Evolutionary conservation across 2,888 invertebrate genomes (phyloP), one percentile per base, ranked within the genome.

Genomic region (Eupithecia inturbata): DNA sequence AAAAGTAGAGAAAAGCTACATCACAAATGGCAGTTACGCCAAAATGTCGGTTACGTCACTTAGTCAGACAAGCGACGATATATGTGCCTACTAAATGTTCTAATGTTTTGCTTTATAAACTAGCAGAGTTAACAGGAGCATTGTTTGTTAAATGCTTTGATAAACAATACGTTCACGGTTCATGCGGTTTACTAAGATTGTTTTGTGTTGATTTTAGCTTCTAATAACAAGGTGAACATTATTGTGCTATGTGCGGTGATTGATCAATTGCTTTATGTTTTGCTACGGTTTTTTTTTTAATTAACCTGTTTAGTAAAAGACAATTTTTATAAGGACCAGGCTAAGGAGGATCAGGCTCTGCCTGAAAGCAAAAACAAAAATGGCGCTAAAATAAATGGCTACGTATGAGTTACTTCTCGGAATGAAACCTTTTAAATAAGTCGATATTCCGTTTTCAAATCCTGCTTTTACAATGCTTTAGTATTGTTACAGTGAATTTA

Each of bases 101-200:
- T 36, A 3, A 67, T 53, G 72, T 78, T 77, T 70, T 71, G 73
- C 76, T 77, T 78, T 74, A 77, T 78, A 77, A 66, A 77, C 78
- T 74, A 76, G 76, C 76, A 45, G 67, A 74, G 73, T 68, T 75
- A 77, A 73, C 73, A 73, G 68, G 71, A 75, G 31, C n/a, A n/a
- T n/a, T n/a, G n/a, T n/a, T n/a, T n/a, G n/a, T n/a, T 68, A 67
- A 73, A 74, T 75, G 68, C 70, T 71, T 76, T 80, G 63, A 75
- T 78, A 78, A 76, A 77, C 77, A 80, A 73, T 73, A 76, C 76
- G 78, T 77, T 78, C 67, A 74, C 77, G 74, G 80, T 72, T 45
- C 39, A 71, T 72, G 75, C 63, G 33, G 60, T 36, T 71, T 70
- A 67, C 76, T 71, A 71, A 73, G 72, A 19, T 74, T 79, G 78